phyloP scores from a whole-genome alignment of 2,113 vertebrate species.

The Trematocara nigrifrons region DNA sequence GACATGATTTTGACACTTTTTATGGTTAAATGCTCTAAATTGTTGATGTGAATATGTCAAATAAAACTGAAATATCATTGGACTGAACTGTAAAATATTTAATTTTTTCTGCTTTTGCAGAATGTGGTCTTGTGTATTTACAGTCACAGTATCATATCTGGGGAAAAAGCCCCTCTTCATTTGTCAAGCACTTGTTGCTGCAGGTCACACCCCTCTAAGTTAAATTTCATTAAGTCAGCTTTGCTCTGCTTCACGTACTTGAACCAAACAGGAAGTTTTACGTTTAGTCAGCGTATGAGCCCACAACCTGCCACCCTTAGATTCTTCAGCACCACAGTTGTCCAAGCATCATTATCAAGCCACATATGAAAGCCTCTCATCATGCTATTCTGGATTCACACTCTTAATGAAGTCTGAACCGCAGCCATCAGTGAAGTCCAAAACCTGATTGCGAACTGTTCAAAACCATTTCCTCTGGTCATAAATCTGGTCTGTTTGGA shows the following conservation, averaged over 20 bases:
- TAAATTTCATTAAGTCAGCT: neutral
- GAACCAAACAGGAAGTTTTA: neutral
- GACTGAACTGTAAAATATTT: neutral
- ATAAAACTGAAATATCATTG: neutral
- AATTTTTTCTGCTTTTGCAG: neutral
- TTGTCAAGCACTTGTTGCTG: neutral
- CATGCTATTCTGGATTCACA: neutral
- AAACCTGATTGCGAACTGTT: slow-evolving; percentile 42
- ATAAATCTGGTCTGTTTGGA: slow-evolving; percentile 43
- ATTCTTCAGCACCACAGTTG: neutral
- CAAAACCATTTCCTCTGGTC: slow-evolving; percentile 32
- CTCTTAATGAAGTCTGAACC: neutral
- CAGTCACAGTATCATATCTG: neutral
- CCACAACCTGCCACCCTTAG: neutral
- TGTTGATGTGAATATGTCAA: neutral
- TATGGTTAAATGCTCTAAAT: neutral
- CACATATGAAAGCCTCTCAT: neutral
- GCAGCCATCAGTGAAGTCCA: neutral
- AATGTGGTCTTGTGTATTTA: neutral
- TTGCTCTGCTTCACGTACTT: neutral
- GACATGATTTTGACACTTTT: neutral
- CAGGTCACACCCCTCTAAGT: neutral
- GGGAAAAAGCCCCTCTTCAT: rapidly evolving
- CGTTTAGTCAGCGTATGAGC: neutral
- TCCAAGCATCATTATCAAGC: neutral